A percentile compares a stretch with the other conserved stretches of the same genome.
These are phyloP conservation scores for Sorex araneus DNA, from an alignment of 2,113 vertebrate species.

Conservation along the genomic window DNA sequence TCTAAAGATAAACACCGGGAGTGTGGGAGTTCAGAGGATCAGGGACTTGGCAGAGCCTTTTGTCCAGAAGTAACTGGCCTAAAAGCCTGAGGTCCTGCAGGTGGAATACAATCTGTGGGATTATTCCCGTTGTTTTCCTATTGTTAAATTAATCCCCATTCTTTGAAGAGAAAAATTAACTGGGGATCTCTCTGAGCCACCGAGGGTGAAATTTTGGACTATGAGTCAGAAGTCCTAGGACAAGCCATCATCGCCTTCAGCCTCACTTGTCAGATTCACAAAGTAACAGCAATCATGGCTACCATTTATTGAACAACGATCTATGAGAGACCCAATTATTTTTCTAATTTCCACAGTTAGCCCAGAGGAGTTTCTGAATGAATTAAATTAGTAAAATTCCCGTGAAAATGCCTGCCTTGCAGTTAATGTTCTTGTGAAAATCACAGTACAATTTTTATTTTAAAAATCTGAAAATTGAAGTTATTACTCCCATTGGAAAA, in stretches of 20 bases:
- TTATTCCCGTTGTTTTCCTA: constrained; percentile 16
- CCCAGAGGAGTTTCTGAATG: neutral
- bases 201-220: neutral
- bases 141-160: constrained; percentile 1
- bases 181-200: neutral
- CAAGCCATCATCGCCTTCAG: neutral
- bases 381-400: neutral
- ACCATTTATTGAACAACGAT: neutral
- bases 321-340: neutral
- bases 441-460: neutral
- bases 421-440: constrained; percentile 46
- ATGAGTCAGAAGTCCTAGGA: neutral
- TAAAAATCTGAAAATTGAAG: constrained; percentile 9
- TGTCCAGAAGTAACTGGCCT: constrained; percentile 60
- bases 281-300: neutral
- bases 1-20: constrained; percentile 74
- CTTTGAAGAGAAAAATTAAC: constrained; percentile 36
- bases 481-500: neutral
- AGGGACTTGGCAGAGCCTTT: constrained; percentile 55
- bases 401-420: neutral
- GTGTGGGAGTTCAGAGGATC: constrained; percentile 48
- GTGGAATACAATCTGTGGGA: constrained; percentile 48
- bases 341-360: neutral
- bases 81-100: constrained; percentile 58
- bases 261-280: neutral